phyloP scores from a whole-genome alignment of 2,888 invertebrate species.

The Campaea margaritaria region DNA sequence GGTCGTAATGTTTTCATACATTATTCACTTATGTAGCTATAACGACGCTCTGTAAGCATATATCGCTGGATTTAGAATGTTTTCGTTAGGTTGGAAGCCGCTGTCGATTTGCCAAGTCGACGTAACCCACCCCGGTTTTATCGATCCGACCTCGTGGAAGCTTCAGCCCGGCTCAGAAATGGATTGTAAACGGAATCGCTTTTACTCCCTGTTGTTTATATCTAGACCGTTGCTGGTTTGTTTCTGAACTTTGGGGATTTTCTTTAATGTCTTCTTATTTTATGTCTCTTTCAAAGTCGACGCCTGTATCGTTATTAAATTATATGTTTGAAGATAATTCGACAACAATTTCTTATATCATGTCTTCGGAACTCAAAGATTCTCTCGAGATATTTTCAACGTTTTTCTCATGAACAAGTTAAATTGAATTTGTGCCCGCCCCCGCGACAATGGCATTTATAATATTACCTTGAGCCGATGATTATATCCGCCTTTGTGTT shows the following conservation, averaged over 20 bases:
- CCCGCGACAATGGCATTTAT: conserved; percentile 22
- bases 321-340: too few species aligned
- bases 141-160: conserved; percentile 26
- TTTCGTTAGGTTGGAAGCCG: conserved; percentile 23
- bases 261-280: too few species aligned
- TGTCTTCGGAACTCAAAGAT: not conserved
- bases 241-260: not conserved
- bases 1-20: conserved; percentile 8
- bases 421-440: conserved; percentile 10
- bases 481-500: conserved; percentile 33
- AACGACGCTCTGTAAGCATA: conserved; percentile 1
- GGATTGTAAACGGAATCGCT: conserved; percentile 22
- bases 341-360: not conserved
- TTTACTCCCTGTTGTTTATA: conserved; percentile 15
- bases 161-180: conserved; percentile 26
- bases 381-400: not conserved
- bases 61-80: conserved; percentile 20
- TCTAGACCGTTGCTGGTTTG: not conserved
- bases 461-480: conserved; percentile 33
- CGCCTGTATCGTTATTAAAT: too few species aligned
- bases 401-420: conserved; percentile 14
- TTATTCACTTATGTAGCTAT: conserved; percentile 8
- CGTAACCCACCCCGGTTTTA: conserved; percentile 31
- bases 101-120: conserved; percentile 29
- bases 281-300: too few species aligned